Base-by-base conservation (phyloP, 2,888 invertebrate genomes). In the Helleia helle region DNA sequence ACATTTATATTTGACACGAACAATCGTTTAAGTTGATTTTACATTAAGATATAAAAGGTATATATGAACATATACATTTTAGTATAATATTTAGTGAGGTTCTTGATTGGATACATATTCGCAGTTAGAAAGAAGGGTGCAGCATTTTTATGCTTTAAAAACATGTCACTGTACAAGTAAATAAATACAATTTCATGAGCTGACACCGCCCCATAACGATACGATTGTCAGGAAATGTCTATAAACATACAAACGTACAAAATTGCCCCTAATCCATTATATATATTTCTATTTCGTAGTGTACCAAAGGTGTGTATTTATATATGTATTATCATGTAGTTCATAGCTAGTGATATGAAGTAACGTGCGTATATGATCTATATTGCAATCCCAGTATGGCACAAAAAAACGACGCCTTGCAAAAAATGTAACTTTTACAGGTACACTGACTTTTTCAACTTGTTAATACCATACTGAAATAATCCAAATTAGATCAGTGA, bases 281-380 rank as follows among this genome's bases (percentile, higher is more conserved):
- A 27, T 44, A 48, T 46, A 50, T 54, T 45, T 52, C 51, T 43
- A 38, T 31, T 46, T 55, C 36, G 41, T 14, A 43, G 18, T 34
- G 48, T 63, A 63, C 62, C 64, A 65, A 67, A 67, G 57, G 62
- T 71, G 68, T 62, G 54, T 58, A 24, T 27, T 36, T 28, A 24
- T 17, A 38, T 44, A 44, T 43, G n/a, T n/a, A n/a, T n/a, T n/a
- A n/a, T n/a, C n/a, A n/a, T n/a, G 36, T 45, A 49, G 54, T 55
- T 59, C 59, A 47, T 27, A 51, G 51, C 53, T 54, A 52, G 58
- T 60, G 57, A 64, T 65, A 63, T 62, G 62, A 62, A 58, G 59
- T 58, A 50, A 57, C 62, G 61, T 65, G 63, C 61, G 52, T 48
- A 41, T 40, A 31, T 12, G 40, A 15, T 52, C 46, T 36, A 34